These are phyloP conservation scores for Enteromius fasciolatus DNA, from an alignment of 2,797 vertebrate species.

Conservation along the genomic window DNA sequence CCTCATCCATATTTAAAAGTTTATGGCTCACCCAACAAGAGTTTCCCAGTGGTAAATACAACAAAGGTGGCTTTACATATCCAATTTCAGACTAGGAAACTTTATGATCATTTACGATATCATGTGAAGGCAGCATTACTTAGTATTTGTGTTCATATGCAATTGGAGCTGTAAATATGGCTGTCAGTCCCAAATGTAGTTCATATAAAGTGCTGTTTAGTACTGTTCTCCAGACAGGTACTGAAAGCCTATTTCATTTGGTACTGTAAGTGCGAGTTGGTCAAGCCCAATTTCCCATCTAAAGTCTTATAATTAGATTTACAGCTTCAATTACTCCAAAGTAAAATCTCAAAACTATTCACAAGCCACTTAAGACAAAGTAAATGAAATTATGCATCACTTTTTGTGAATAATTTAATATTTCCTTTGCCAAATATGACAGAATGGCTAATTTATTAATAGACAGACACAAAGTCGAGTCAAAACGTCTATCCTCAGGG, in stretches of 20 bases:
- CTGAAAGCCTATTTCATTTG: conserved; percentile 70
- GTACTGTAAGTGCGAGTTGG: conserved; percentile 63
- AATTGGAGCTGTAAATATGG: background rate
- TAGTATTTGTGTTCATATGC: background rate
- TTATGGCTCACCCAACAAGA: background rate
- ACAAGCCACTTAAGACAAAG: conserved; percentile 77
- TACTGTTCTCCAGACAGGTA: conserved; percentile 70
- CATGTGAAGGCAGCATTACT: background rate
- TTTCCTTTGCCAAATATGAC: conserved; percentile 80
- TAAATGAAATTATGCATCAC: conserved; percentile 80
- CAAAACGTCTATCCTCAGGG: conserved; percentile 78
- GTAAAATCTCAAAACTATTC: conserved; percentile 80
- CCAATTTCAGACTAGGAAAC: background rate
- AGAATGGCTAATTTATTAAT: conserved; percentile 85
- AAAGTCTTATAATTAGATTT: conserved; percentile 76
- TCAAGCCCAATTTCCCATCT: conserved; percentile 62
- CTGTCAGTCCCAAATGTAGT: conserved; percentile 68
- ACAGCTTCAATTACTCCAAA: conserved; percentile 80
- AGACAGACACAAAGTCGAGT: conserved; percentile 80
- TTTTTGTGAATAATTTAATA: conserved; percentile 83
- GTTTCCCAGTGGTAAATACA: background rate
- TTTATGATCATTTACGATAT: background rate
- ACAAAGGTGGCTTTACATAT: background rate
- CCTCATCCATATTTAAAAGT: background rate
- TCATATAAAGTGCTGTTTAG: conserved; percentile 75